Evolutionary conservation across 2,113 vertebrate species (phyloP).

Genomic region (Xyliphius kryptos): DNA sequence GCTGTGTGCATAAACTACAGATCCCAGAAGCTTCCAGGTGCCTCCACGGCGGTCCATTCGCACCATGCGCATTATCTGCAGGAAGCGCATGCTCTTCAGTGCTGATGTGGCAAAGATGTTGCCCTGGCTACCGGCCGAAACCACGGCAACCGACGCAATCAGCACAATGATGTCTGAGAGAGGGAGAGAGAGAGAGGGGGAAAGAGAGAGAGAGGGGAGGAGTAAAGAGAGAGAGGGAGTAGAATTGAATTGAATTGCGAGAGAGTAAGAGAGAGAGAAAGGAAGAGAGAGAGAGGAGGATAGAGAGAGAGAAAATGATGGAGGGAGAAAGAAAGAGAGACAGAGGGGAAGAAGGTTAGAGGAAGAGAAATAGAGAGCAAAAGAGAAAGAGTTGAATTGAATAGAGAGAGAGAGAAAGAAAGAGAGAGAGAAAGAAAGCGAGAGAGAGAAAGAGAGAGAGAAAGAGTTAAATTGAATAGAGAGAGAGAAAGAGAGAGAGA

Average conservation of each 20-base stretch:
- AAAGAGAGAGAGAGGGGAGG: neutral
- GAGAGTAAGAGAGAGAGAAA: neutral
- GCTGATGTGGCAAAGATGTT: slow-evolving; percentile 98
- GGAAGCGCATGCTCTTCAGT: slow-evolving; percentile 91
- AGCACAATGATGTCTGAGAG: slow-evolving; percentile 93
- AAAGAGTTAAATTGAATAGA: no score
- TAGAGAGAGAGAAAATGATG: no score
- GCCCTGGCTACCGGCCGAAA: slow-evolving; percentile 95
- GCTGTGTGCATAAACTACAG: slow-evolving; percentile 97
- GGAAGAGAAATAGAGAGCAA: no score
- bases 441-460: no score
- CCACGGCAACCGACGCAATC: slow-evolving; percentile 95
- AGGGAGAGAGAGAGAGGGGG: neutral
- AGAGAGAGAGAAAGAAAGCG: no score
- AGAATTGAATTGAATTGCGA: neutral
- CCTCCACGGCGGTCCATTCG: slow-evolving; percentile 95
- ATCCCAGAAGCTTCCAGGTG: slow-evolving; percentile 95
- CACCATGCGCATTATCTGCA: slow-evolving; percentile 98
- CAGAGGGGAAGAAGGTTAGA: neutral
- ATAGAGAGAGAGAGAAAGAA: no score
- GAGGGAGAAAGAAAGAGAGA: slow-evolving; percentile 12
- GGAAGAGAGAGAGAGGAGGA: neutral
- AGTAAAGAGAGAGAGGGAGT: neutral
- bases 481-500: no score
- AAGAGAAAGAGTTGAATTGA: no score